A percentile compares a stretch with the other conserved stretches of the same genome.
Conservation (phyloP, 2,113 vertebrate genomes). For the Cryptotis parvus region DNA sequence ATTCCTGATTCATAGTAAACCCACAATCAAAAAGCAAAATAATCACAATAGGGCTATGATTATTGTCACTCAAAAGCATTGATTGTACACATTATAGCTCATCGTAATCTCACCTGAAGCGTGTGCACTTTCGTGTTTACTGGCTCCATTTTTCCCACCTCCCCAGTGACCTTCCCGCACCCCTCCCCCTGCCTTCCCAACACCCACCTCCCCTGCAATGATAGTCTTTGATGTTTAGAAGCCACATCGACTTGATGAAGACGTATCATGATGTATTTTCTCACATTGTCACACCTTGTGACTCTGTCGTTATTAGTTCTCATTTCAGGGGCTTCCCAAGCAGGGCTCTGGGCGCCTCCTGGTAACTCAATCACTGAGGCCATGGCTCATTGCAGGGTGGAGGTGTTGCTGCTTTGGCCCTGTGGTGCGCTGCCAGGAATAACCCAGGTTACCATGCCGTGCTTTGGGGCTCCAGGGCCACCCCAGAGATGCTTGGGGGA, state of each 20-base stretch:
- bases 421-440: no score
- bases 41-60: not conserved
- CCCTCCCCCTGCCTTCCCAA: no score
- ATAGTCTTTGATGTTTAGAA: not conserved
- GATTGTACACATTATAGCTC: not conserved
- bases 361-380: no score
- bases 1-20: not conserved
- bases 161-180: not conserved
- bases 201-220: no score
- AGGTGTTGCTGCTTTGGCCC: no score
- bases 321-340: no score
- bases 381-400: no score
- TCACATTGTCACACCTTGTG: not conserved
- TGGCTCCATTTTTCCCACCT: slow-evolving; percentile 19
- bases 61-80: not conserved
- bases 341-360: no score
- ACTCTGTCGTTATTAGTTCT: not conserved
- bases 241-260: not conserved
- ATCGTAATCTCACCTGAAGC: not conserved
- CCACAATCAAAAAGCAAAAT: not conserved
- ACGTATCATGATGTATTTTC: not conserved
- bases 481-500: no score
- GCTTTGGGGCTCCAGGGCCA: no score
- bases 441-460: no score
- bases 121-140: not conserved